Base-by-base conservation (phyloP, 2,113 vertebrate species). In the Oreochromis tanganicae region DNA sequence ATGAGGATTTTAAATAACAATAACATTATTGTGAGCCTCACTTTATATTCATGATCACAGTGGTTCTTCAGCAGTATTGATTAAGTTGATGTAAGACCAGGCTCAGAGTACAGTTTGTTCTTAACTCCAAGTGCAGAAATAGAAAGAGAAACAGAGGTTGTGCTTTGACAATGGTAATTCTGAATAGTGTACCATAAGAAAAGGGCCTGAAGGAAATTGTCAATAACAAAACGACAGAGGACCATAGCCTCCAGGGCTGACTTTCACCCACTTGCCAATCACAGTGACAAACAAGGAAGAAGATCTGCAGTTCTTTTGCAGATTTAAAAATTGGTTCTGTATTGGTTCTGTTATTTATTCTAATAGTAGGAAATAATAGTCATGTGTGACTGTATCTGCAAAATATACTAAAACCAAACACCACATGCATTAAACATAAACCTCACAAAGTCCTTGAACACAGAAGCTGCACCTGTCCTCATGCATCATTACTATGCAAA, bases 381-480 rank as follows among this genome's bases (percentile, higher is more conserved):
- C 81, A n/a, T 75, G 84, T 90, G 56, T 85, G 34, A 71, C 63
- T 54, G 11, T 78, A 78, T 83, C 50, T 78, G 46, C 66, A 56
- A 80, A 85, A 89, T 54, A 38, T 81, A 55, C 38, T 63, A 57
- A 83, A 86, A 48, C 48, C 46, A 83, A 68, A 73, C 52, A 84
- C 73, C 86, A 87, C 43, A 91, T 85, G 61, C 75, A 88, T 89
- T 85, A 88, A 86, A 90, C 90, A 93, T 85, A 56, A 84, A 83
- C 50, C 61, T 57, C 82, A 84, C 78, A 81, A 75, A 82, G 54
- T 48, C 83, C 48, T 61, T 79, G 68, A 80, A 91, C 86, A 90
- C 90, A 86, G 10, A 52, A 21, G 38, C 68, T 89, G 90, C 94
- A 95, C 93, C 94, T 94, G 93, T 89, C 88, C 86, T 85, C 57